Base-by-base conservation (phyloP, 2,797 vertebrate species). In the Sebastes oblongus region DNA sequence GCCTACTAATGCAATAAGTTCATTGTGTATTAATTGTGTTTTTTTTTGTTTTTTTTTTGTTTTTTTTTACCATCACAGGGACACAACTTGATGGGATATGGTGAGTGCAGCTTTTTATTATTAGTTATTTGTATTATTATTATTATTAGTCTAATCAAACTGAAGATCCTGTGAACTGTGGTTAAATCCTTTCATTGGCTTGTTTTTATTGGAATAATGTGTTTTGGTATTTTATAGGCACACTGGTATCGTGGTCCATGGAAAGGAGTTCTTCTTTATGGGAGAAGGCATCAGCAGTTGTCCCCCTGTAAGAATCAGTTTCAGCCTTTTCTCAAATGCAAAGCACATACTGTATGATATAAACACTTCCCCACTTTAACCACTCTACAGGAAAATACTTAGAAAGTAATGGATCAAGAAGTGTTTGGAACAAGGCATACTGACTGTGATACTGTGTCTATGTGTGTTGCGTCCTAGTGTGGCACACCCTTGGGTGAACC, bases 51-150 rank as follows among this genome's bases (percentile, higher is more conserved):
- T 24, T 24, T 24, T 39, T 42, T 42, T 14, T 20, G 5, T 9
- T 32, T 36, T 42, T 46, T 46, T 46, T 80, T 34, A 0, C 73
- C 22, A 22, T 29, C 18, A 75, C 94, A 99, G 98, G 98, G 74
- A 99, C 97, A 92, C 97, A 98, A 84, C 95, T 99, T 77, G 98
- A 99, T 92, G 98, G 98, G 75, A 97, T 99, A 92, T 99, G 98
- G 98, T 99, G 92, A 97, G 97, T 96, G 36, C 11, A 54, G 2
- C 1, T 18, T 72, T 29, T 42, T 5, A 3, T 39, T 39, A 39
- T 39, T 39, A 39, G 36, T 39, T 39, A 39, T 39, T 39, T 39
- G 12, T 42, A 30, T 25, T 27, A 27, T 32, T 29, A 34, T 34
- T 36, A 42, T 16, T 66, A 8, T 1, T 59, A 60, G 3, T 79